A percentile compares a stretch with the other conserved stretches of the same genome.
These are phyloP conservation scores for Rhincodon typus DNA, from an alignment of 2,797 vertebrate species.

Conservation along the genomic window DNA sequence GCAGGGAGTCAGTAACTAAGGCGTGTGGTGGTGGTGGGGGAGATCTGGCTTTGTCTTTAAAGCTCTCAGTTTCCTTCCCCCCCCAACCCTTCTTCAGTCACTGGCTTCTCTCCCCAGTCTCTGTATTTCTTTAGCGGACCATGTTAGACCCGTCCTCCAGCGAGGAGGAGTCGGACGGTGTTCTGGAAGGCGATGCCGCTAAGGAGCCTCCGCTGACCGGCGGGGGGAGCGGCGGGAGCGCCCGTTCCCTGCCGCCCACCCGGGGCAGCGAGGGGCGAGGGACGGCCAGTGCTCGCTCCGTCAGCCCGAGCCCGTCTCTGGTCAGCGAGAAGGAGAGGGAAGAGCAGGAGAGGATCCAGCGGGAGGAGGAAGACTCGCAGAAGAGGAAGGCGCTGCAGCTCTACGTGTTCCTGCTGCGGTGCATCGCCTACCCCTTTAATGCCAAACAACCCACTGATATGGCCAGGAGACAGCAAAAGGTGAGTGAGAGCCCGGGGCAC, in stretches of 20 bases:
- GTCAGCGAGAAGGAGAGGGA: conserved; percentile 61
- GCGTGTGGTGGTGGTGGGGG: conserved; percentile 4
- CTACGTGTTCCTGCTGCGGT: conserved; percentile 82
- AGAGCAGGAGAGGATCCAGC: conserved; percentile 58
- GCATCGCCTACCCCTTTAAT: conserved; percentile 88
- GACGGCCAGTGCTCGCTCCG: conserved; percentile 39
- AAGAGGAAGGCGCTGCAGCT: conserved; percentile 76
- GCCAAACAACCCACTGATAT: conserved; percentile 96
- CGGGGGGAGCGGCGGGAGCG: conserved; percentile 44
- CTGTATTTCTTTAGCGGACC: neutral
- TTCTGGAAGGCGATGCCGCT: conserved; percentile 62
- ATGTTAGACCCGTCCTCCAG: conserved; percentile 97
- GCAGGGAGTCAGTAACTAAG: neutral
- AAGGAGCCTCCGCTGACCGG: conserved; percentile 49
- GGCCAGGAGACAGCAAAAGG: conserved; percentile 93
- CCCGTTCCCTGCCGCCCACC: neutral
- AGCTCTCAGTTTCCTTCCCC: neutral
- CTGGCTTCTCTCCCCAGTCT: neutral
- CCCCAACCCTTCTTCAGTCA: no score
- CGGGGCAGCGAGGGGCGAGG: conserved; percentile 46
- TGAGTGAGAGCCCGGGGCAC: conserved; percentile 48
- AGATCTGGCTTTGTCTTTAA: conserved; percentile 38
- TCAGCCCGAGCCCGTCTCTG: conserved; percentile 62
- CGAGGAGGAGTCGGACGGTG: conserved; percentile 77
- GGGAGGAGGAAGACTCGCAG: conserved; percentile 64